Conservation (phyloP, 2,888 invertebrate species). For the Thelaira solivaga region DNA sequence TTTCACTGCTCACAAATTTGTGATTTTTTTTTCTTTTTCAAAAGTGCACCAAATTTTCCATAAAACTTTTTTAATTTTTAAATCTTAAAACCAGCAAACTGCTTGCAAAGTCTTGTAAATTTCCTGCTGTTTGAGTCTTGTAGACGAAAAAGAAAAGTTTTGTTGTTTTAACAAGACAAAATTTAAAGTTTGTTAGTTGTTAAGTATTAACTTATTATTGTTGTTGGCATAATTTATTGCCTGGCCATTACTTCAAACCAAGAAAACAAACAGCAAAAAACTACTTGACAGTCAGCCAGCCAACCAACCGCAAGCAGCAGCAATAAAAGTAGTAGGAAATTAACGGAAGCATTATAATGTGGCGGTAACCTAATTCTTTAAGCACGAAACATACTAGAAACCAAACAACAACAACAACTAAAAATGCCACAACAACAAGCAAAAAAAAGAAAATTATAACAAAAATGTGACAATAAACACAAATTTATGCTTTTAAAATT, state of each 20-base stretch:
- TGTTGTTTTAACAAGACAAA: constrained; percentile 12
- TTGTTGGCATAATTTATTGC: constrained; percentile 50
- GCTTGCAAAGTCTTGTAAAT: not conserved
- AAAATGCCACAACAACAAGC: not conserved
- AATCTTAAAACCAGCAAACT: not conserved
- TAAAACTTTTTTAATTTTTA: not conserved
- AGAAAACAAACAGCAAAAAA: no score
- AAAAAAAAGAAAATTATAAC: not conserved
- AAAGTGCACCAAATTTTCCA: not conserved
- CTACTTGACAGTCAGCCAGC: not conserved
- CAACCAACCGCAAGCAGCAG: constrained; percentile 26
- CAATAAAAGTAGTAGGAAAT: constrained; percentile 44
- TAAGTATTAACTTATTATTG: constrained; percentile 29
- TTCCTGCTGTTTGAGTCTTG: not conserved
- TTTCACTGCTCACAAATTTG: no score
- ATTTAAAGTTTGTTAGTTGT: constrained; percentile 31
- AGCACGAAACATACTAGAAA: constrained; percentile 26
- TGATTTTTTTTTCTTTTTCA: no score
- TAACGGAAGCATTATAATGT: constrained; percentile 58
- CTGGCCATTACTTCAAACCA: constrained; percentile 46
- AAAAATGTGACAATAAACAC: not conserved
- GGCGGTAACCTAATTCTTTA: constrained; percentile 43
- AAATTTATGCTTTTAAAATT: constrained; percentile 12
- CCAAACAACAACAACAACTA: constrained; percentile 2
- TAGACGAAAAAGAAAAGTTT: not conserved